Evolutionary conservation across 2,113 vertebrate genomes (phyloP), one percentile per base, ranked within the genome.

Genomic region (Irena cyanogastra): DNA sequence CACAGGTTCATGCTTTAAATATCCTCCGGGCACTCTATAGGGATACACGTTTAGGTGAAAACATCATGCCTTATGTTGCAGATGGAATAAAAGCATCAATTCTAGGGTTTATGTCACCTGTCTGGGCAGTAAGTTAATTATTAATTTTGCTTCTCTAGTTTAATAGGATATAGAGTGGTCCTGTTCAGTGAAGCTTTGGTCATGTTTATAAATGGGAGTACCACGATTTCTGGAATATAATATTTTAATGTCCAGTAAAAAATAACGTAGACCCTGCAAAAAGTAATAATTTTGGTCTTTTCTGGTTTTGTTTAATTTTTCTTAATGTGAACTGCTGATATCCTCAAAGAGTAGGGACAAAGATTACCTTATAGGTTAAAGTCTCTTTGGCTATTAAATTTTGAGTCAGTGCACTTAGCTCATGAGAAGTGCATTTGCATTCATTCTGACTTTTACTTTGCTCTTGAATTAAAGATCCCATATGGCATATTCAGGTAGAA

Each of bases 1-100:
- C n/a, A 42, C 47, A 99, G 99, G 99, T 99, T 94, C 99, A 99
- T 54, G 99, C 99, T 89, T 97, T 99, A 92, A 99, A 99, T 98
- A 99, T 99, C 96, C 98, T 99, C 44, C 95, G 99, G 85, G 99
- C 99, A 8, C 97, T 99, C 79, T 99, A 99, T 79, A 98, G 99
- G 89, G 99, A 99, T 96, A 99, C 99, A 3, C 99, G 98, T 65
- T 97, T 99, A 91, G 98, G 99, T 75, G 99, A 99, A 97, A 99
- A 98, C 96, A 97, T 99, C 68, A 97, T 99, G 80, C 98, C 99
- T 47, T 99, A 99, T 7, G 98, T 99, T 90, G 98, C 98, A 49
- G 99, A 99, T 31, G 99, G 99, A 86, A 96, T 99, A 96, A 98
- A 98, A 95, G 98, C 98, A 35, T 99, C 99, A 12, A 95, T 99